phyloP scores from a whole-genome alignment of 2,888 invertebrate genomes.

The Stenoptilia bipunctidactyla region DNA sequence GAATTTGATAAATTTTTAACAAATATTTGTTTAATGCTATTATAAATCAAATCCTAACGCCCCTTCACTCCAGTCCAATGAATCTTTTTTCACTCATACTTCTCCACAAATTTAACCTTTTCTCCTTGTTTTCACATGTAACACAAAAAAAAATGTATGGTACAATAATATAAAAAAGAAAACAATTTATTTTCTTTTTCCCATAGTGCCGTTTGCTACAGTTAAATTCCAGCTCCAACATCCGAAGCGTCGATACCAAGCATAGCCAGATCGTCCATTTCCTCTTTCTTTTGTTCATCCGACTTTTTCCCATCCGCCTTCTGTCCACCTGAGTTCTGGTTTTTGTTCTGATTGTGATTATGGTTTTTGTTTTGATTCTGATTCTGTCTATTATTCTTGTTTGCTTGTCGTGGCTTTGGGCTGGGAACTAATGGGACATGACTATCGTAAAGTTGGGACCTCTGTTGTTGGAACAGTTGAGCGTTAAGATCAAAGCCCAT shows the following conservation, averaged over 20 bases:
- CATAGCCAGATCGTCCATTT: slow-evolving; percentile 83
- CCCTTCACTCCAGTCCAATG: no score
- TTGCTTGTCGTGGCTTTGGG: slow-evolving; percentile 20
- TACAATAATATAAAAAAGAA: no score
- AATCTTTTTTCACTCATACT: no score
- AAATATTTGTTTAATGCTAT: no score
- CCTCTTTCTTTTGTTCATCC: slow-evolving; percentile 52
- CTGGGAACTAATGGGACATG: slow-evolving; percentile 43
- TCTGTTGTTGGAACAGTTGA: slow-evolving; percentile 31
- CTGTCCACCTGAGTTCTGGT: slow-evolving; percentile 15
- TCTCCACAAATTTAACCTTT: no score
- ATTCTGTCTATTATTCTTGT: slow-evolving; percentile 9
- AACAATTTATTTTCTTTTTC: no score
- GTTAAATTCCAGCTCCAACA: slow-evolving; percentile 69
- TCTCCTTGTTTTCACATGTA: no score
- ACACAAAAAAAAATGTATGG: no score
- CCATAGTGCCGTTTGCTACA: no score
- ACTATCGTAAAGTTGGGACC: slow-evolving; percentile 46
- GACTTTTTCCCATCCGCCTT: slow-evolving; percentile 21
- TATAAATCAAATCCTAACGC: no score
- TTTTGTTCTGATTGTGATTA: slow-evolving; percentile 17
- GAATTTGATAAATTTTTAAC: no score
- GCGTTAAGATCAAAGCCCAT: slow-evolving; percentile 49
- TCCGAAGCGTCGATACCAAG: slow-evolving; percentile 89
- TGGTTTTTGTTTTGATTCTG: slow-evolving; percentile 14